These are phyloP conservation scores for Numenius arquata DNA, from an alignment of 2,113 vertebrate species.

Conservation along the genomic window DNA sequence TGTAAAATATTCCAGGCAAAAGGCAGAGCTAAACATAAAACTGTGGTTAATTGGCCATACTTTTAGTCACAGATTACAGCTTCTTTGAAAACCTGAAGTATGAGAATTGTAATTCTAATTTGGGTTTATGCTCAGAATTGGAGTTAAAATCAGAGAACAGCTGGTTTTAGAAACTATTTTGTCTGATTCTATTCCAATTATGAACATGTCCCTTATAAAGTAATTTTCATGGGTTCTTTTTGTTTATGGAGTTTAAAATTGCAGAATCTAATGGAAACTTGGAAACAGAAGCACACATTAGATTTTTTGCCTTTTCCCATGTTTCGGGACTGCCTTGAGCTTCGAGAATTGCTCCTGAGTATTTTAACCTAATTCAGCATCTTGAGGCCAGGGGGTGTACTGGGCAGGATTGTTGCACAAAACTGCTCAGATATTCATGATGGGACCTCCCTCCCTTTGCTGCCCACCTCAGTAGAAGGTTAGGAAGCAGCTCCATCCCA, in stretches of 20 bases:
- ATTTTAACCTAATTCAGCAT: background rate
- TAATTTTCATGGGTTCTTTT: background rate
- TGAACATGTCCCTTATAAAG: background rate
- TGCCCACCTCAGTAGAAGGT: background rate
- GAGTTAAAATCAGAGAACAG: background rate
- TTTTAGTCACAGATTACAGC: background rate
- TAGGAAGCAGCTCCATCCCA: background rate
- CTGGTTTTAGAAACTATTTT: background rate
- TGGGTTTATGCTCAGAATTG: background rate
- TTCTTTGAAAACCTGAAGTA: background rate
- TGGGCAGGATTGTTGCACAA: background rate
- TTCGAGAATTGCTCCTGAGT: background rate
- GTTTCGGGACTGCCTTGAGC: fast-evolving
- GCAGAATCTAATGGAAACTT: background rate
- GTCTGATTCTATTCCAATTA: background rate
- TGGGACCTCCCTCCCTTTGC: background rate
- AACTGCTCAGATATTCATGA: background rate
- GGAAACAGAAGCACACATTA: background rate
- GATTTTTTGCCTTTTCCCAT: background rate
- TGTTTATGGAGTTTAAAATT: background rate
- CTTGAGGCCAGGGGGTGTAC: background rate
- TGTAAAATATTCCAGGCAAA: background rate
- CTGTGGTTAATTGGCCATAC: background rate
- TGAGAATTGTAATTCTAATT: background rate
- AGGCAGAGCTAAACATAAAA: background rate